Base-by-base conservation (phyloP, 2,113 vertebrate genomes). In the Apistogramma diplotaenia region DNA sequence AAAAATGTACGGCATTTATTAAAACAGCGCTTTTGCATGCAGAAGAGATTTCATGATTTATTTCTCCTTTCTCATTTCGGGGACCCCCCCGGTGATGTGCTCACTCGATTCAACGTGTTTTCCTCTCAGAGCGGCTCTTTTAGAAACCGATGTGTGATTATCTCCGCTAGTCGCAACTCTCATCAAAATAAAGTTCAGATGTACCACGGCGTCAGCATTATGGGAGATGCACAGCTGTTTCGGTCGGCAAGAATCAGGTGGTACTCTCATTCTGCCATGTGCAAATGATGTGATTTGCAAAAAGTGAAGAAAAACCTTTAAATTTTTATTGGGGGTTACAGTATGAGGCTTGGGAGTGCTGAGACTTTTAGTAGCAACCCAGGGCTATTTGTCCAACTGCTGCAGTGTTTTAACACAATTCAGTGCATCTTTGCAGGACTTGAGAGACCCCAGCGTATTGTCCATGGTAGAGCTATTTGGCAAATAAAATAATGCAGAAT, bases 1-100 rank as follows among this genome's bases (percentile, higher is more conserved):
- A 78, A 27, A 85, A 89, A 78, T 74, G 53, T 89, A 79, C 84
- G 71, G 76, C 85, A 86, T 89, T 92, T 81, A 89, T 90, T 85
- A 85, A 79, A 84, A 83, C 3, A 21, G 4, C 31, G 74, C 70
- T 60, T 88, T 77, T 62, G 53, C 27, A 60, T 53, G 58, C 67
- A 70, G 54, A 61, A 74, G 82, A 85, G 84, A 59, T 43, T 62
- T 71, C 62, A 43, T 74, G 76, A 85, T 85, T 71, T 77, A 58
- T 75, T 76, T 84, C 62, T 60, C 55, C 71, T 82, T 60, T 83
- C 73, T 79, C 60, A 13, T 83, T 77, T 78, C 82, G 89, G 80
- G 76, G 78, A 87, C 81, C 80, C 79, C 80, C 79, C 81, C 55
- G 74, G 51, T 57, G 79, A 85, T 78, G 72, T 43, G 88, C 83